These are phyloP conservation scores for Dinothrombium tinctorium DNA, from an alignment of 1,140 invertebrate species.

Conservation along the genomic window DNA sequence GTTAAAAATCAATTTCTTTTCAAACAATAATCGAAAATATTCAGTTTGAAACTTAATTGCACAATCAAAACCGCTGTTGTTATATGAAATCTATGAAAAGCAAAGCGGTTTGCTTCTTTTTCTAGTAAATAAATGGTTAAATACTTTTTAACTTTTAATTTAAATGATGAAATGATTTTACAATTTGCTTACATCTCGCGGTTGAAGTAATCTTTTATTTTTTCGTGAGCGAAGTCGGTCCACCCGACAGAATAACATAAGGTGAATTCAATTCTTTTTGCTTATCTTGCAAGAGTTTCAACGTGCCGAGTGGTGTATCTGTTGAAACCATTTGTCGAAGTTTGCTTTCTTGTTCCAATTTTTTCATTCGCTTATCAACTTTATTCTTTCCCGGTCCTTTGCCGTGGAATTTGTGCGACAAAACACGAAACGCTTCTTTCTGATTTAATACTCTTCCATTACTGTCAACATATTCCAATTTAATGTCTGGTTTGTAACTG, in stretches of 20 bases:
- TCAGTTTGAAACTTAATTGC: too few relatives aligned
- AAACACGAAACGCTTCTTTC: conserved; percentile 75
- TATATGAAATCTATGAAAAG: too few relatives aligned
- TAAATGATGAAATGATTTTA: too few relatives aligned
- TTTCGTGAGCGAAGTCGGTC: too few relatives aligned
- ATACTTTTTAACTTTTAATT: too few relatives aligned
- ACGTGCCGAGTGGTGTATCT: conserved; percentile 82
- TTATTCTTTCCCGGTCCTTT: conserved; percentile 98
- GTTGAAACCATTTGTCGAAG: conserved; percentile 98
- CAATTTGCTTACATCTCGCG: too few relatives aligned
- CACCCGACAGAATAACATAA: conserved; percentile 40
- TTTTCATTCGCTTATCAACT: conserved; percentile 84
- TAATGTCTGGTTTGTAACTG: conserved; percentile 77
- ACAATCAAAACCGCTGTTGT: too few relatives aligned
- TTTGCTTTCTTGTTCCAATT: conserved; percentile 71
- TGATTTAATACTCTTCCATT: conserved; percentile 63
- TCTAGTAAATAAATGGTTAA: too few relatives aligned
- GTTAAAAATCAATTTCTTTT: too few relatives aligned
- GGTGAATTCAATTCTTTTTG: conserved; percentile 88
- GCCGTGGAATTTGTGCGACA: conserved; percentile 87
- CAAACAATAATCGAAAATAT: too few relatives aligned
- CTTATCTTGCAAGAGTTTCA: conserved; percentile 79
- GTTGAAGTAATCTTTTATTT: too few relatives aligned
- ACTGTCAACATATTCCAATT: conserved; percentile 93
- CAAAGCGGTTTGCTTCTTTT: too few relatives aligned